Conservation (phyloP, 2,888 invertebrate genomes). For the Eristalis intricaria region DNA sequence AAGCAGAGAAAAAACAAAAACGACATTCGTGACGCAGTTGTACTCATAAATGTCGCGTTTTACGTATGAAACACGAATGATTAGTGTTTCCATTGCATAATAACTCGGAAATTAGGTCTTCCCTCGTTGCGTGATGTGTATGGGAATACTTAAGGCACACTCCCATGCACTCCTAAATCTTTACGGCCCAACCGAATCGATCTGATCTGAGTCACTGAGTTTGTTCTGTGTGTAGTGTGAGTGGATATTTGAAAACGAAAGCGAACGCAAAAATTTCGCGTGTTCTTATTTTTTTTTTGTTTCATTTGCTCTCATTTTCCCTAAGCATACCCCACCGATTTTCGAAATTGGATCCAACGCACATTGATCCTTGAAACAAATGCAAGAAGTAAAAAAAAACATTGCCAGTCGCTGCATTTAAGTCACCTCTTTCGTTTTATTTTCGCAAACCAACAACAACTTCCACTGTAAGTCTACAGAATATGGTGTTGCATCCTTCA, state of each 20-base stretch:
- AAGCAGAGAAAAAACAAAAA: background rate
- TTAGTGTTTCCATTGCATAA: constrained; percentile 52
- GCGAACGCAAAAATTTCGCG: background rate
- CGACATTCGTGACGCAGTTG: background rate
- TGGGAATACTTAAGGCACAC: background rate
- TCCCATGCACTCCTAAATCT: constrained; percentile 8
- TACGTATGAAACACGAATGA: background rate
- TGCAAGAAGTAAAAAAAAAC: constrained; percentile 6
- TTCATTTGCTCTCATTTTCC: background rate
- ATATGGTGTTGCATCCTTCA: constrained; percentile 24
- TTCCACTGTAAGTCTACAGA: background rate
- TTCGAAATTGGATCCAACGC: background rate
- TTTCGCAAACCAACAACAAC: constrained; percentile 18
- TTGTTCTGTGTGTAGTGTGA: background rate
- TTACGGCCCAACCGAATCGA: constrained; percentile 30
- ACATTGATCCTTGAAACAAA: constrained; percentile 49
- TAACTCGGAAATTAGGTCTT: constrained; percentile 2
- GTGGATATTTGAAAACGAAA: background rate
- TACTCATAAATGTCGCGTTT: background rate
- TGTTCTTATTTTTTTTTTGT: background rate
- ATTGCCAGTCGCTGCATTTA: background rate
- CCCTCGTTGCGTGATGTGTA: background rate
- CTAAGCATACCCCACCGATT: background rate
- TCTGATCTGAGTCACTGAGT: constrained; percentile 51
- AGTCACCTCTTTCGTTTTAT: constrained; percentile 8